A percentile compares a stretch with the other conserved stretches of the same genome.
Conservation (phyloP, 2,888 invertebrate genomes). For the Synergus laeviventris region DNA sequence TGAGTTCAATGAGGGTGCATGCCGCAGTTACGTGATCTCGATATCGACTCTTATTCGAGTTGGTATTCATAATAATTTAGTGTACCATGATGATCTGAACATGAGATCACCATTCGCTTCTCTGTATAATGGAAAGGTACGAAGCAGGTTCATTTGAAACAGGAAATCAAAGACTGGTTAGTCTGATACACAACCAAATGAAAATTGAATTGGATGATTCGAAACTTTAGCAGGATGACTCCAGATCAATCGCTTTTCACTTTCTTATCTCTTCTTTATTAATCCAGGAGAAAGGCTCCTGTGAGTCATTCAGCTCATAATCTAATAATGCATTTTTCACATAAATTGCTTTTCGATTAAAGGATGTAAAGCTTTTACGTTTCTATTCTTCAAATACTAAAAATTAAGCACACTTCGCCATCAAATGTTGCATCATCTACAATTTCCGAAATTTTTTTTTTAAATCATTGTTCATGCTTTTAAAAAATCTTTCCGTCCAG, state of each 20-base stretch:
- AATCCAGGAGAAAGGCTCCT: background rate
- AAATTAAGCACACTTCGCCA: too few species aligned
- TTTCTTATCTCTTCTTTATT: background rate
- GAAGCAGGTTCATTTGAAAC: background rate
- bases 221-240: constrained; percentile 11
- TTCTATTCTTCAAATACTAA: background rate
- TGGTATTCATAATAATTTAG: background rate
- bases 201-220: constrained; percentile 16
- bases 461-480: background rate
- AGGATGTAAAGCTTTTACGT: background rate
- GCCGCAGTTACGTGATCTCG: background rate
- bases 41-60: background rate
- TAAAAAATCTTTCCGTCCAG: background rate
- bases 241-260: constrained; percentile 9
- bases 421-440: too few species aligned
- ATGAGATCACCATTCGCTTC: background rate
- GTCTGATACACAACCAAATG: background rate
- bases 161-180: background rate
- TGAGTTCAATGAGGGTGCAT: too few species aligned
- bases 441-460: too few species aligned
- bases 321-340: background rate
- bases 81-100: background rate
- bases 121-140: background rate
- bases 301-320: background rate
- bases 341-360: background rate